A percentile compares a stretch with the other conserved stretches of the same genome.
Evolutionary conservation across 2,797 vertebrate species (phyloP).

Genomic region (Arremon aurantiirostris): DNA sequence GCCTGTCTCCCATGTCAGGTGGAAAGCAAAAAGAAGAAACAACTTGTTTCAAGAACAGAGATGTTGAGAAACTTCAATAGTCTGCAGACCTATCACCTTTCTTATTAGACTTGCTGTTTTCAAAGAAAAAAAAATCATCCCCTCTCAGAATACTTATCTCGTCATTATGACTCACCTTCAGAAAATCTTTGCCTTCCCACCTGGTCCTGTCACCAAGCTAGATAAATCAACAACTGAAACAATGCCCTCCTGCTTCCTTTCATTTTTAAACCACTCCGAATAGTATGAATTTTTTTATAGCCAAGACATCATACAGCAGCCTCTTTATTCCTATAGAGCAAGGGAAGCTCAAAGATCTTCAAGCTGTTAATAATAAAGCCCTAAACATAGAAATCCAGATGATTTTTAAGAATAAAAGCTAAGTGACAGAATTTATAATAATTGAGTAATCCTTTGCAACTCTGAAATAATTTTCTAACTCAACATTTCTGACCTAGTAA

Average conservation of each 20-base stretch:
- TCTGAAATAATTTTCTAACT: background rate
- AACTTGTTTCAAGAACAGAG: constrained; percentile 29
- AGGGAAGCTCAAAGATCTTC: background rate
- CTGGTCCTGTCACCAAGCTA: background rate
- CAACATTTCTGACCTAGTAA: background rate
- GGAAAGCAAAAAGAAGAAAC: constrained; percentile 30
- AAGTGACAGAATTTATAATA: background rate
- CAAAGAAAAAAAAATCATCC: background rate
- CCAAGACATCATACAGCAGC: background rate
- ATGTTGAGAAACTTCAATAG: background rate
- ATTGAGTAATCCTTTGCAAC: background rate
- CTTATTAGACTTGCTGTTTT: background rate
- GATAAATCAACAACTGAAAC: constrained; percentile 10
- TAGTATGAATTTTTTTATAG: background rate
- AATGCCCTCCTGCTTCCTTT: background rate
- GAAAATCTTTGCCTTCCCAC: constrained; percentile 1
- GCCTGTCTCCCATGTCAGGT: constrained; percentile 14
- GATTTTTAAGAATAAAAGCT: background rate
- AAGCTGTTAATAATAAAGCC: background rate
- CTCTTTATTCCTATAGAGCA: background rate
- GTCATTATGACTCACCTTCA: constrained; percentile 7
- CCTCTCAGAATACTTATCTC: background rate
- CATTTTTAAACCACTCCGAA: background rate
- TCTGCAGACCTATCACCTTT: background rate
- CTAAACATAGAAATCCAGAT: background rate